Conservation (phyloP, 2,888 invertebrate species). For the Halocaridina rubra region DNA sequence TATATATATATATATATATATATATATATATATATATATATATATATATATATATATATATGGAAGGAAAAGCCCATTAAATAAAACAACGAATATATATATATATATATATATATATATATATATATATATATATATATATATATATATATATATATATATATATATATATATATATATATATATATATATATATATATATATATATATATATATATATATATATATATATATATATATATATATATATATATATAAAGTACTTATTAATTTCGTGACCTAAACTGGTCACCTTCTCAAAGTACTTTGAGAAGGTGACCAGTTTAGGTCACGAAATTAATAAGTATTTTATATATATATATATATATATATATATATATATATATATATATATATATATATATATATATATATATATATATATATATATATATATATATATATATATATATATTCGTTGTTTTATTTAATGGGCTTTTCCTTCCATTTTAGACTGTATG, state of each 20-base stretch:
- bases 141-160: neutral
- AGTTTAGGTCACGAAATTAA: too few species aligned
- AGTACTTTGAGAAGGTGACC: too few species aligned
- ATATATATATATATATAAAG: neutral
- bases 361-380: conserved; percentile 12
- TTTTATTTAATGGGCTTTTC: too few species aligned
- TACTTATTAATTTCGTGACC: too few species aligned
- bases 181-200: conserved; percentile 8
- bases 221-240: neutral
- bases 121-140: conserved; percentile 22
- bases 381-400: neutral
- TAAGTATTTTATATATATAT: too few species aligned
- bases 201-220: conserved; percentile 17
- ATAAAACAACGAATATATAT: too few species aligned
- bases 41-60: too few species aligned
- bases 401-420: too few species aligned
- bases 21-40: conserved; percentile 11
- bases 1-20: neutral
- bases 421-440: neutral
- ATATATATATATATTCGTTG: too few species aligned
- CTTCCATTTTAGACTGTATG: too few species aligned
- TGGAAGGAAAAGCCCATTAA: too few species aligned
- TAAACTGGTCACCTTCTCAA: too few species aligned
- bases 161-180: neutral
- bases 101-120: neutral